phyloP scores from a whole-genome alignment of 2,797 vertebrate genomes.

The Gambusia yucatana region DNA sequence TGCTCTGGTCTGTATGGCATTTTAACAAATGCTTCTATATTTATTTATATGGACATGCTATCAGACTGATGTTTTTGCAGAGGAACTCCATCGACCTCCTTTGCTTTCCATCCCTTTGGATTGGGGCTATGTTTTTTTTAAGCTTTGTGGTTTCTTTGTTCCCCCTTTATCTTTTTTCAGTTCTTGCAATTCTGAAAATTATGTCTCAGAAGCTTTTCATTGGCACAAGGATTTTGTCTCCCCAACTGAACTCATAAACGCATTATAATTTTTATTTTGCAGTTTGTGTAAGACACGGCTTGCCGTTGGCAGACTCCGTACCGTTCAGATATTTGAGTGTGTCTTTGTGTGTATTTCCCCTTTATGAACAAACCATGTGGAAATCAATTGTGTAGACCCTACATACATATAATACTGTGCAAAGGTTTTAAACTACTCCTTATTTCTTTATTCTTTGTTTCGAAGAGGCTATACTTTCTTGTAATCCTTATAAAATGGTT shows the following conservation, averaged over 20 bases:
- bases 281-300: conserved; percentile 43
- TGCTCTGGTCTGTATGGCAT: conserved; percentile 70
- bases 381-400: not conserved
- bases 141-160: conserved; percentile 58
- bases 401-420: not conserved
- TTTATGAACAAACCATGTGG: not conserved
- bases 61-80: conserved; percentile 53
- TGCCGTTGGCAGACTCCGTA: conserved; percentile 32
- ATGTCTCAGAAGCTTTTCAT: conserved; percentile 65
- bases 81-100: conserved; percentile 23
- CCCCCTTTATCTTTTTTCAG: conserved; percentile 58
- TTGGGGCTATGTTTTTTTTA: conserved; percentile 58
- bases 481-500: not conserved
- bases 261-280: conserved; percentile 54
- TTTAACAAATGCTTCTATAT: conserved; percentile 80
- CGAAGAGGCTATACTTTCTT: not conserved
- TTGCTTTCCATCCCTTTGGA: conserved; percentile 8
- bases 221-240: conserved; percentile 40
- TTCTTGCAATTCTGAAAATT: conserved; percentile 77
- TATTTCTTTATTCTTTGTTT: not conserved
- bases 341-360: not conserved
- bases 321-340: conserved; percentile 6
- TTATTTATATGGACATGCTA: conserved; percentile 61
- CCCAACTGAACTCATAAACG: conserved; percentile 64
- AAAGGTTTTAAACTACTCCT: not conserved